phyloP scores from a whole-genome alignment of 2,797 vertebrate genomes.

The Bovichtus variegatus region DNA sequence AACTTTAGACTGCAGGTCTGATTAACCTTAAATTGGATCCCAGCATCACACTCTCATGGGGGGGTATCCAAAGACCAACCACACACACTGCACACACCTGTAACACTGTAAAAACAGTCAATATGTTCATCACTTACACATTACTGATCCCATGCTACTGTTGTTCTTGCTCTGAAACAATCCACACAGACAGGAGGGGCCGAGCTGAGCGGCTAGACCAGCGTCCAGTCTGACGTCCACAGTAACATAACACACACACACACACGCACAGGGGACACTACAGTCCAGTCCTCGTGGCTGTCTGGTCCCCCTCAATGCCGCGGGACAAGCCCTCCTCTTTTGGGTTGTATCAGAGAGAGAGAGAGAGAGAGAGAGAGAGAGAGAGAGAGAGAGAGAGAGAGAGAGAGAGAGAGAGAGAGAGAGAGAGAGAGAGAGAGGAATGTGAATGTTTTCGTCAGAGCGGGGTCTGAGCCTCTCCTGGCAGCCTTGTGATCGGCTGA shows the following conservation, averaged over 20 bases:
- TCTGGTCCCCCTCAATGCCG: background rate
- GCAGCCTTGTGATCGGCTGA: slow-evolving; percentile 66
- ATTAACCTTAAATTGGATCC: background rate
- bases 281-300: slow-evolving; percentile 14
- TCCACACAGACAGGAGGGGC: slow-evolving; percentile 44
- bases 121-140: slow-evolving; percentile 81
- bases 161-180: slow-evolving; percentile 23
- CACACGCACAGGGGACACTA: slow-evolving; percentile 15
- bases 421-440: background rate
- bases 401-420: slow-evolving; percentile 9
- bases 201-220: slow-evolving; percentile 6
- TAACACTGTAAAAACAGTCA: background rate
- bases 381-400: background rate
- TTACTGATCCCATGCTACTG: slow-evolving; percentile 83
- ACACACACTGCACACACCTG: slow-evolving; percentile 4
- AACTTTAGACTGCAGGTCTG: background rate
- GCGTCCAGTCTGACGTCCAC: slow-evolving; percentile 18
- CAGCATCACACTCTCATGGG: background rate
- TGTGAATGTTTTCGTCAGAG: slow-evolving; percentile 18
- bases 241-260: slow-evolving; percentile 34
- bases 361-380: slow-evolving; percentile 3
- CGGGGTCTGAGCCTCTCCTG: slow-evolving; percentile 39
- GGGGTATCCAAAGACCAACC: background rate
- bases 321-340: slow-evolving; percentile 48
- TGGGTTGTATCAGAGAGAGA: background rate